Evolutionary conservation across 2,797 vertebrate species (phyloP), one percentile per base, ranked within the genome.

Genomic region (Microcaecilia unicolor): DNA sequence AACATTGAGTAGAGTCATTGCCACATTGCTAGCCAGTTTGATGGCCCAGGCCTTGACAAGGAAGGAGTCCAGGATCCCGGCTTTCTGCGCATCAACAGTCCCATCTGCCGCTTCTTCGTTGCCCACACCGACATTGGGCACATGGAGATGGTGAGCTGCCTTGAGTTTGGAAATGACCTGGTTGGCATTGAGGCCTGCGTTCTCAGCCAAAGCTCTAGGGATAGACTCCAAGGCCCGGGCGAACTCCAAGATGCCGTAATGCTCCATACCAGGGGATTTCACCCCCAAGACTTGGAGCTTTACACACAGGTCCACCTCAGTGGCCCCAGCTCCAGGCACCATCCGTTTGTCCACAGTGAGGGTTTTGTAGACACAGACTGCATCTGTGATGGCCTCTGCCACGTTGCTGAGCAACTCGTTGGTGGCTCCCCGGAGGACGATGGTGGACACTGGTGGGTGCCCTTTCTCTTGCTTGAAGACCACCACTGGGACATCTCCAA

Each of bases 361-460:
- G 6, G 31, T 22, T 15, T 27, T 25, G 48, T 53, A 66, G 14
- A 46, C 23, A n/a, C 37, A 44, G 12, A 55, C 16, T 9, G 59
- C 46, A 7, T 44, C 55, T 4, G 3, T 29, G 10, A 67, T 39
- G 8, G 60, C 51, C 27, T 28, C 41, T 22, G 58, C 46, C 7
- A 51, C 17, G 14, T 46, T 36, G n/a, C 51, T 43, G 29, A 62
- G 28, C 18, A 67, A 26, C 20, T 37, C 37, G 1, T 13, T 15
- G n/a, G 55, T 55, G 18, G 55, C 32, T 8, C 59, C 48, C n/a
- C 44, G 33, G 2, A 67, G 36, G 16, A 57, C 26, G 3, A 71
- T 11, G 6, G 55, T 62, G 28, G 36, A 28, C 15, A 51, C 28
- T 10, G 44, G 34, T 25, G 31, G 10, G 15, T 2, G 9, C 12